Evolutionary conservation across 2,888 invertebrate species (phyloP).

Genomic region (Crioceris asparagi): DNA sequence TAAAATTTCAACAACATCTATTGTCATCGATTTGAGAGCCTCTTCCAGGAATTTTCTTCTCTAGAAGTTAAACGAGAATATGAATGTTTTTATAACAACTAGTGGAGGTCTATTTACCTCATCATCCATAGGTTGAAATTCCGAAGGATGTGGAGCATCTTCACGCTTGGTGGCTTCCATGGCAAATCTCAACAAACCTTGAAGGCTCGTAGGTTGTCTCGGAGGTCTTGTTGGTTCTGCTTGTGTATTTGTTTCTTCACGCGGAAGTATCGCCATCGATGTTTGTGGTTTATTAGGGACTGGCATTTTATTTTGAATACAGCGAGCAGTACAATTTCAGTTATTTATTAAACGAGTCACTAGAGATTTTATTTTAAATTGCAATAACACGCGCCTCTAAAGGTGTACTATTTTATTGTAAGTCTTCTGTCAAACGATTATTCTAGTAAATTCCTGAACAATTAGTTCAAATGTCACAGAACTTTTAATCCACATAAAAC

Average conservation of each 20-base stretch:
- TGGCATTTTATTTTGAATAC: conserved; percentile 12
- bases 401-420: no score
- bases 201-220: conserved; percentile 32
- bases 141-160: conserved; percentile 43
- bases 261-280: conserved; percentile 10
- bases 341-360: no score
- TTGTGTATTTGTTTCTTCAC: conserved; percentile 1
- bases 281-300: conserved; percentile 9
- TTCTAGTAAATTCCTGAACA: no score
- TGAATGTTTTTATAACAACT: no score
- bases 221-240: conserved; percentile 23
- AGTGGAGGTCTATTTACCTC: no score
- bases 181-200: conserved; percentile 56
- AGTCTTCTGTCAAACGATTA: no score
- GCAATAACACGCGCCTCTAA: no score
- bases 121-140: conserved; percentile 49
- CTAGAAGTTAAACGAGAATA: no score
- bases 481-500: no score
- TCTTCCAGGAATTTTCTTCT: conserved; percentile 59
- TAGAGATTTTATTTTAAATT: no score
- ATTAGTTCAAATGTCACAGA: no score
- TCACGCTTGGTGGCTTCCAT: conserved; percentile 55
- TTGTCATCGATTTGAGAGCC: conserved; percentile 57
- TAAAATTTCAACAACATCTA: conserved; percentile 58
- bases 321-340: no score